Evolutionary conservation across 1,140 invertebrate species (phyloP).

Genomic region (Tribolium castaneum): DNA sequence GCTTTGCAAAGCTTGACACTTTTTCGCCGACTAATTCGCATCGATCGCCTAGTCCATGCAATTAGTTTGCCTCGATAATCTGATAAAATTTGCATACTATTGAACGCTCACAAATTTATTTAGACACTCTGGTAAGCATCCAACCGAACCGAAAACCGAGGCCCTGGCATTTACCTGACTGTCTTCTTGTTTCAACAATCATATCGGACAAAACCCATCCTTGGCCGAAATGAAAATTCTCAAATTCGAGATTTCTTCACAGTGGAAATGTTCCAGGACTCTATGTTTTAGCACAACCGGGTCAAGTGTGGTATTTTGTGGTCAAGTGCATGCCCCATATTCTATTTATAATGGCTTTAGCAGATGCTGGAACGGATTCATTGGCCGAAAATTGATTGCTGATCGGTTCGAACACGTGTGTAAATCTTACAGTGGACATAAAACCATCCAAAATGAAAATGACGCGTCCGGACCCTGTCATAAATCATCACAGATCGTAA

Average conservation of each 20-base stretch:
- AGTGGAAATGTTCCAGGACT: constrained; percentile 9
- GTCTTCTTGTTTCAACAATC: background rate
- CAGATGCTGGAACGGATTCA: no score
- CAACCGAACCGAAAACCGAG: background rate
- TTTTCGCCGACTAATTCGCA: background rate
- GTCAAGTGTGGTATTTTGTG: background rate
- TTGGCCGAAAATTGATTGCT: no score
- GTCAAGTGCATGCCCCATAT: constrained; percentile 12
- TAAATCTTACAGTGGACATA: no score
- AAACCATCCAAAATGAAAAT: no score
- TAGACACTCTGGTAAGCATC: constrained; percentile 1
- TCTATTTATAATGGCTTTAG: background rate
- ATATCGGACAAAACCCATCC: no score
- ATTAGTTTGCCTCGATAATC: constrained; percentile 16
- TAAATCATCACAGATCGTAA: no score
- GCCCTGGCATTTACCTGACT: background rate
- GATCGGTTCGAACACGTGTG: no score
- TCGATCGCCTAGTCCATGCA: background rate
- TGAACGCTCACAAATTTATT: constrained; percentile 26
- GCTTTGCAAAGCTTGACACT: background rate
- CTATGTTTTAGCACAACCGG: background rate
- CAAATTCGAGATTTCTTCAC: background rate
- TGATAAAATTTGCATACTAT: constrained; percentile 27
- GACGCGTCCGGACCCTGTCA: no score
- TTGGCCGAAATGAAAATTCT: no score